A percentile compares a stretch with the other conserved stretches of the same genome.
phyloP scores from a whole-genome alignment of 2,113 vertebrate genomes.

The Psittacula cyanocephala region DNA sequence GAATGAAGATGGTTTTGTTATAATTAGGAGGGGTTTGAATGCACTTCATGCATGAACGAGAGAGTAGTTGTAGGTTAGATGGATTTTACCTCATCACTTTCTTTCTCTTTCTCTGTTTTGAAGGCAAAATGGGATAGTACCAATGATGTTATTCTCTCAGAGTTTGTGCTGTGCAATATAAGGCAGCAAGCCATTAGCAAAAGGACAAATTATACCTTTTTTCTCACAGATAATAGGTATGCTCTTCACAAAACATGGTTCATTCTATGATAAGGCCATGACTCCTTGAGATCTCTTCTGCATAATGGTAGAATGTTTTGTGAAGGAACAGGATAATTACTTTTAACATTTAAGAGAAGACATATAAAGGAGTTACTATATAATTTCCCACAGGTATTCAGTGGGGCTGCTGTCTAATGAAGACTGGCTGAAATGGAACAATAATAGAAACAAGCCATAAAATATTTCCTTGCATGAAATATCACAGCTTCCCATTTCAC shows the following conservation, averaged over 20 bases:
- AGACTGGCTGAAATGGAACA: background rate
- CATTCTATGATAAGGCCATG: background rate
- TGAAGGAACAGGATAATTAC: slow-evolving; percentile 10
- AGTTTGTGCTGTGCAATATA: background rate
- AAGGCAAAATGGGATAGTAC: background rate
- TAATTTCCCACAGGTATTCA: background rate
- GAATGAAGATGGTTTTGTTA: background rate
- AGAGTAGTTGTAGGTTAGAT: background rate
- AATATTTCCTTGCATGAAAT: background rate
- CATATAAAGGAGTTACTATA: background rate
- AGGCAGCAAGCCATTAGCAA: background rate
- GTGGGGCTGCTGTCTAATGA: background rate
- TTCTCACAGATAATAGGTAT: background rate
- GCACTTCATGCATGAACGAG: background rate
- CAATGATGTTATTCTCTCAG: background rate
- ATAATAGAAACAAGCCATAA: background rate
- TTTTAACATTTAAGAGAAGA: background rate
- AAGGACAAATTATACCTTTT: background rate
- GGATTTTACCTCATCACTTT: background rate
- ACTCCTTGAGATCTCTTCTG: background rate
- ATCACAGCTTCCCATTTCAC: background rate
- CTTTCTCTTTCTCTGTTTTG: background rate
- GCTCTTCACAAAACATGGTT: background rate
- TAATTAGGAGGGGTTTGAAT: background rate
- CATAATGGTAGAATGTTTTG: background rate